A percentile compares a stretch with the other conserved stretches of the same genome.
Evolutionary conservation across 2,113 vertebrate species (phyloP).

Genomic region (Corythoichthys intestinalis): DNA sequence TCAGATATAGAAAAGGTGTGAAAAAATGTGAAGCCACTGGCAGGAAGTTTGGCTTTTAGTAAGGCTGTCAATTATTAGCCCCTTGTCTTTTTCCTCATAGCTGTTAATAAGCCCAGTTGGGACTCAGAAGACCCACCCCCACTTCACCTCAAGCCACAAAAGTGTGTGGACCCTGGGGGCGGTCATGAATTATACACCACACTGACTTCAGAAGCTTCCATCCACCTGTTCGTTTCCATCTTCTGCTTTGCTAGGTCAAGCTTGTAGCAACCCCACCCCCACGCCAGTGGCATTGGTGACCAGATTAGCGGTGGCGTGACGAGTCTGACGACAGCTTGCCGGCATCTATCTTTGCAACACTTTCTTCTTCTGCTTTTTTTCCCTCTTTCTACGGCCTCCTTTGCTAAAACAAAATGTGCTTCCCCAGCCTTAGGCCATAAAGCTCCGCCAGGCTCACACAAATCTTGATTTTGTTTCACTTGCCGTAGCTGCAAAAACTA

Average conservation of each 20-base stretch:
- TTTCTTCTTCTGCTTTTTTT: slow-evolving; percentile 10
- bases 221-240: slow-evolving; percentile 5
- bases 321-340: slow-evolving; percentile 57
- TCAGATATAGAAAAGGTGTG: not conserved
- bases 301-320: slow-evolving; percentile 63
- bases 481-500: no score
- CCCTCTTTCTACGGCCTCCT: not conserved
- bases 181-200: slow-evolving; percentile 22
- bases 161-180: not conserved
- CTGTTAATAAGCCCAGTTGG: not conserved
- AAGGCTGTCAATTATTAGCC: slow-evolving; percentile 15
- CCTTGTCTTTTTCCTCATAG: not conserved
- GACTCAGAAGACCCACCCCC: slow-evolving; percentile 1
- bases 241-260: not conserved
- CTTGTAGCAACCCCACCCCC: not conserved
- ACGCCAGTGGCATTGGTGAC: slow-evolving; percentile 25
- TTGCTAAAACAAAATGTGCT: slow-evolving; percentile 7
- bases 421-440: slow-evolving; percentile 25
- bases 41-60: not conserved
- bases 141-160: not conserved
- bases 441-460: slow-evolving; percentile 32
- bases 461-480: slow-evolving; percentile 1
- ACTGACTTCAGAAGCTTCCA: slow-evolving; percentile 1
- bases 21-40: not conserved
- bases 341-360: slow-evolving; percentile 57